Evolutionary conservation across 2,888 invertebrate genomes (phyloP).

Genomic region (Agrotis ipsilon): DNA sequence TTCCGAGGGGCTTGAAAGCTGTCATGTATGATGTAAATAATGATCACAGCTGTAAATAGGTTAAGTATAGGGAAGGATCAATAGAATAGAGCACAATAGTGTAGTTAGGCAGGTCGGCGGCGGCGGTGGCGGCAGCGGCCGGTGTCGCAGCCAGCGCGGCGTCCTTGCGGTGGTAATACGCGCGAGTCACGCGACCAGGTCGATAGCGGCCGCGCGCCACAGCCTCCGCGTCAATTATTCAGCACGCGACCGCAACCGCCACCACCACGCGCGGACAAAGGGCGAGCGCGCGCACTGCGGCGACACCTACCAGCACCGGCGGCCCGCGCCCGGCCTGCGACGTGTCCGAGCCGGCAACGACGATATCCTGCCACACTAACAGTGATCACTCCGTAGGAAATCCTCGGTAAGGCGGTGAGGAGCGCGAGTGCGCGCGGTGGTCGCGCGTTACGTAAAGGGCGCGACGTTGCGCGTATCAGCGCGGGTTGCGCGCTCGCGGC

Average conservation of each 20-base stretch:
- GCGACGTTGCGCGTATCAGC: conserved; percentile 85
- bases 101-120: conserved; percentile 69
- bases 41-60: conserved; percentile 52
- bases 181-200: conserved; percentile 89
- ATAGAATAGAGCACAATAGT: conserved; percentile 62
- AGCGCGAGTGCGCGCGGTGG: conserved; percentile 76
- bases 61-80: conserved; percentile 57
- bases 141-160: conserved; percentile 88
- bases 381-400: conserved; percentile 80
- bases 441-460: conserved; percentile 90
- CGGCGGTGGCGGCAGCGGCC: conserved; percentile 74
- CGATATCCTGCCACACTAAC: conserved; percentile 74
- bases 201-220: conserved; percentile 89
- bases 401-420: conserved; percentile 68
- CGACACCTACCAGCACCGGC: conserved; percentile 86
- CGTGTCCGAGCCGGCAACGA: conserved; percentile 69
- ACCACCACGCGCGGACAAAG: conserved; percentile 83
- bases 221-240: conserved; percentile 89
- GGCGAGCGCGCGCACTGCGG: conserved; percentile 81
- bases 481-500: conserved; percentile 87
- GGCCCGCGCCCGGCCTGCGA: conserved; percentile 73
- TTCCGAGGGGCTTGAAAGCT: conserved; percentile 19
- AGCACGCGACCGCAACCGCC: conserved; percentile 83
- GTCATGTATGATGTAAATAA: conserved; percentile 55
- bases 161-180: conserved; percentile 87